phyloP scores from a whole-genome alignment of 2,888 invertebrate genomes.

The Nezara viridula region DNA sequence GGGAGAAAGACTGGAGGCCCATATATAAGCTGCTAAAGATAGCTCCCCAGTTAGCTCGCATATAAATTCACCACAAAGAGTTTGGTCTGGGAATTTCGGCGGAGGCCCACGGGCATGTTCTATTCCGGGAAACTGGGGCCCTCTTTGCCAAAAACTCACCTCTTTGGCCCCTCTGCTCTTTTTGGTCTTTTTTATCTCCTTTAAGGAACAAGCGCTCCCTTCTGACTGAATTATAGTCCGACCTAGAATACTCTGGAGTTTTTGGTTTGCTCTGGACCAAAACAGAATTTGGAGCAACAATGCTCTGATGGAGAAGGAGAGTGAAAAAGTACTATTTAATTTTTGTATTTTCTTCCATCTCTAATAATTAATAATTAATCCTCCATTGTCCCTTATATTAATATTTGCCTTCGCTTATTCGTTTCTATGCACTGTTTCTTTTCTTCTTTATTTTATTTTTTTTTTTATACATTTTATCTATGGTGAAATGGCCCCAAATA shows the following conservation, averaged over 20 bases:
- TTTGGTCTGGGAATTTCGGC: slow-evolving; percentile 43
- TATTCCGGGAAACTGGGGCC: slow-evolving; percentile 28
- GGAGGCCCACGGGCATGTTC: not conserved
- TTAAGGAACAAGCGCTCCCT: not conserved
- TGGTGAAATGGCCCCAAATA: no score
- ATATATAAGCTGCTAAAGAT: slow-evolving; percentile 3
- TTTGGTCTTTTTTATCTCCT: not conserved
- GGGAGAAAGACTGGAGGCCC: not conserved
- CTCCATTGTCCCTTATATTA: no score
- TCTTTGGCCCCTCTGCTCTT: not conserved
- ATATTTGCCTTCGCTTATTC: no score
- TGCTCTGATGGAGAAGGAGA: no score
- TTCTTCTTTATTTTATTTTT: no score
- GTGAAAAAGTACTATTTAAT: no score
- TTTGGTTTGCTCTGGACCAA: not conserved
- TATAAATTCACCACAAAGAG: not conserved
- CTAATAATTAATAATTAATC: no score
- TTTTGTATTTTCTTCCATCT: no score
- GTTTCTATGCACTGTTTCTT: no score
- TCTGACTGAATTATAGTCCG: not conserved
- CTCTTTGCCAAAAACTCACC: slow-evolving; percentile 24
- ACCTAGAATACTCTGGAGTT: not conserved
- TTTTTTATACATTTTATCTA: no score
- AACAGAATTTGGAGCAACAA: not conserved
- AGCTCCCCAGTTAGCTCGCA: not conserved